Evolutionary conservation across 2,113 vertebrate species (phyloP), one percentile per base, ranked within the genome.

Genomic region (Odontophorus gujanensis): DNA sequence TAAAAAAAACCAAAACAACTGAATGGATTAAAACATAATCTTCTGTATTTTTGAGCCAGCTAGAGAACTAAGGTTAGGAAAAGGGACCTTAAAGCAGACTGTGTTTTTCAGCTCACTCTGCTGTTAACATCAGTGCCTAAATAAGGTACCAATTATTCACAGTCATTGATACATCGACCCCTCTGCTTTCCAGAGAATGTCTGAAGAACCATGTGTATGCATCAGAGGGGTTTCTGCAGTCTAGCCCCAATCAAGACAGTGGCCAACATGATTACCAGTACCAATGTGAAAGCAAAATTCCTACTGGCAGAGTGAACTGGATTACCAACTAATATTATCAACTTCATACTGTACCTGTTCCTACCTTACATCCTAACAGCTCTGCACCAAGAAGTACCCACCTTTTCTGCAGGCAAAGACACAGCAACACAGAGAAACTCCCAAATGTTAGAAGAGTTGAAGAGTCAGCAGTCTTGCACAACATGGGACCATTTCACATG

Each of bases 241-340:
- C 61, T 62, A 86, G 36, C 21, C 53, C 58, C 53, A 81, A 7
- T 83, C 76, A 81, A 62, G 47, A 80, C 6, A 77, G 62, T 90
- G 40, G 45, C 43, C 82, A 91, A 51, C 30, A 89, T 81, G 47
- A 87, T 50, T 92, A 51, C 76, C 85, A 65, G 47, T 61, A 36
- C n/a, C 85, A 75, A 55, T 0, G 24, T 34, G 66, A 95, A 47
- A 45, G 28, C 38, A 63, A 68, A 95, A 90, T 90, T 91, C 34
- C 61, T 81, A 61, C 65, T 43, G 80, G 57, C 76, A 94, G 79
- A 94, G 92, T 50, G 68, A 83, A 81, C 80, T 95, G 89, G 55
- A 78, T 42, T 81, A 91, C 77, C 18, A 93, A 66, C 38, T 74
- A 30, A 91, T 79, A 83, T 94, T 94, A 81, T 81, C 67, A 90